Evolutionary conservation across 2,888 invertebrate genomes (phyloP), one percentile per base, ranked within the genome.

Genomic region (Morpho achilles): DNA sequence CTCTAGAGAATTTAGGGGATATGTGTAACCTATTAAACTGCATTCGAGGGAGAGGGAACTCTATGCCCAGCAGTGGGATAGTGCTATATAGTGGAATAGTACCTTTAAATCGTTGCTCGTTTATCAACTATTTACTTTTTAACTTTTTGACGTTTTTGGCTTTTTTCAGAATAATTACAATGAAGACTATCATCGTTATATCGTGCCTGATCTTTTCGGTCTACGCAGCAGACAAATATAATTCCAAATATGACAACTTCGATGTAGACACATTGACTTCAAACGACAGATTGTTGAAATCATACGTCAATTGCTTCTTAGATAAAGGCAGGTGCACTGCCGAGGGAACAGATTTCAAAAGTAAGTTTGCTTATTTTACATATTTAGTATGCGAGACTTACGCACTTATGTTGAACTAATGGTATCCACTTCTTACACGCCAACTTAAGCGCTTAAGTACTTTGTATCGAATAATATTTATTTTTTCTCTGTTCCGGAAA

Each of bases 301-400:
- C 93, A 56, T 95, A 96, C 72, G 86, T 95, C 64, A 93, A 94
- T 68, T 96, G 96, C 72, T 87, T 96, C 74, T 82, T 95, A 69
- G 93, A 93, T 7, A 89, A 90, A 66, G 94, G 93, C 56, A 92
- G 92, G 50, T 96, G 96, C 75, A 95, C 94, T 0, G 91, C 94
- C 5, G 95, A 95, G 76, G 95, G 93, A 69, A 82, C 92, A 57
- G 94, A 94, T 80, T 91, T 96, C 40, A 95, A 94, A 91, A 92
- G 95, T 95, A 84, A 93, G 93, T 91, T 8, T 16, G 41, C 50
- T 50, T 22, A 9, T 49, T 53, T 32, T 32, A 47, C 9, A 8
- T 46, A 42, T 51, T 41, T 39, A 8, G 8, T 39, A 41, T 22
- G 9, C 16, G 5, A 32, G 32, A 5, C 32, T 32, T 32, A 5